phyloP scores from a whole-genome alignment of 2,797 vertebrate species.

The Sebastes trivittatus region DNA sequence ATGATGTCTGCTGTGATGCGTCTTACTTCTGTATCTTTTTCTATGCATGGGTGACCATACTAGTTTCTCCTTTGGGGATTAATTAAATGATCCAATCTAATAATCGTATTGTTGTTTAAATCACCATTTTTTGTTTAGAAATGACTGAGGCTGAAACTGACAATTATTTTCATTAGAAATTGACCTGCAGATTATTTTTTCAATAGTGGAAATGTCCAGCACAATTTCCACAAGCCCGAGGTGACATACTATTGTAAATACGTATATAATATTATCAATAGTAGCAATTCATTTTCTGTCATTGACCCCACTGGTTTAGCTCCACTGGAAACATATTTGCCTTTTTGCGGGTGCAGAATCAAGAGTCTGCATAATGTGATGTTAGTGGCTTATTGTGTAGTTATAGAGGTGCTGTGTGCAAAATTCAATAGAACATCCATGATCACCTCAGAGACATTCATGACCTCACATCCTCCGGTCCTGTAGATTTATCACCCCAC shows the following conservation, averaged over 20 bases:
- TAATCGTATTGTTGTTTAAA: not conserved
- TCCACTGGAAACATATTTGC: not conserved
- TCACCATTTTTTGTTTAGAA: not conserved
- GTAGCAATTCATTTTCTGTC: not conserved
- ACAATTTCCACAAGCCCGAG: not conserved
- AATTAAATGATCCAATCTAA: not conserved
- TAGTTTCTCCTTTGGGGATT: not conserved
- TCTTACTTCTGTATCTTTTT: not conserved
- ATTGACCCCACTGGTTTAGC: not conserved
- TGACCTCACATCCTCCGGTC: not conserved
- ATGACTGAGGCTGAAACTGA: not conserved
- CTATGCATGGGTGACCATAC: not conserved
- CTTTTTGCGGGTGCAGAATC: not conserved
- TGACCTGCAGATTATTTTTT: not conserved
- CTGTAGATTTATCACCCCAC: not conserved
- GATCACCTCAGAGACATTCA: not conserved
- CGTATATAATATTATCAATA: not conserved
- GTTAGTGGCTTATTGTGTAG: not conserved
- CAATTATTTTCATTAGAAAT: not conserved
- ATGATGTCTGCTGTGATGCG: not conserved
- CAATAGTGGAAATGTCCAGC: not conserved
- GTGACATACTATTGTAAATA: not conserved
- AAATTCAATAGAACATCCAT: constrained; percentile 7
- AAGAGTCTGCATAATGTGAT: not conserved
- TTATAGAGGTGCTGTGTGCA: not conserved